phyloP scores from a whole-genome alignment of 2,113 vertebrate genomes.

The Albula goreensis region DNA sequence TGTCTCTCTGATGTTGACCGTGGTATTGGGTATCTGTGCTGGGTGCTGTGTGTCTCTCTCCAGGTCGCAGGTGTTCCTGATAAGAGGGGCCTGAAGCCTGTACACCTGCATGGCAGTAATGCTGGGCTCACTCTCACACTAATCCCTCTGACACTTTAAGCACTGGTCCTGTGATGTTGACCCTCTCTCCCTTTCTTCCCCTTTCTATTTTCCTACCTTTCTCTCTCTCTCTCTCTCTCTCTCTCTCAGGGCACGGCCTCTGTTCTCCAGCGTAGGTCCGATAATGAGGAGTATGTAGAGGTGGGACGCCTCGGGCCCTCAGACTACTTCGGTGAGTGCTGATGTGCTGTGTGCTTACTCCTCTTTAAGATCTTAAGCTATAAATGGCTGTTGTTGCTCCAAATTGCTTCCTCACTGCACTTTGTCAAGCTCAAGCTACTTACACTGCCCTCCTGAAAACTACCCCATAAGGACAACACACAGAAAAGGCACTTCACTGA shows the following conservation, averaged over 20 bases:
- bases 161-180: slow-evolving; percentile 37
- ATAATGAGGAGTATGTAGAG: slow-evolving; percentile 93
- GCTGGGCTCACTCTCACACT: slow-evolving; percentile 57
- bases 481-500: too few species aligned
- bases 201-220: slow-evolving; percentile 21
- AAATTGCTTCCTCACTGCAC: neutral
- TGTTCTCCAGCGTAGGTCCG: slow-evolving; percentile 91
- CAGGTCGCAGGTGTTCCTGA: slow-evolving; percentile 54
- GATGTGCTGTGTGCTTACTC: neutral
- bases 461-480: too few species aligned
- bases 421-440: neutral
- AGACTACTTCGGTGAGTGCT: slow-evolving; percentile 91
- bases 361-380: neutral
- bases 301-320: slow-evolving; percentile 93
- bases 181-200: slow-evolving; percentile 19
- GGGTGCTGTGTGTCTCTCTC: slow-evolving; percentile 28
- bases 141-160: slow-evolving; percentile 62
- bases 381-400: too few species aligned
- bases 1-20: too few species aligned
- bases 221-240: slow-evolving; percentile 34
- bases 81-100: slow-evolving; percentile 59
- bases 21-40: neutral
- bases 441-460: too few species aligned
- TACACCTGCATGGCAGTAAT: slow-evolving; percentile 67
- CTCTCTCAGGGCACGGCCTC: slow-evolving; percentile 87